Evolutionary conservation across 2,797 vertebrate genomes (phyloP).

Genomic region (Artibeus jamaicensis): DNA sequence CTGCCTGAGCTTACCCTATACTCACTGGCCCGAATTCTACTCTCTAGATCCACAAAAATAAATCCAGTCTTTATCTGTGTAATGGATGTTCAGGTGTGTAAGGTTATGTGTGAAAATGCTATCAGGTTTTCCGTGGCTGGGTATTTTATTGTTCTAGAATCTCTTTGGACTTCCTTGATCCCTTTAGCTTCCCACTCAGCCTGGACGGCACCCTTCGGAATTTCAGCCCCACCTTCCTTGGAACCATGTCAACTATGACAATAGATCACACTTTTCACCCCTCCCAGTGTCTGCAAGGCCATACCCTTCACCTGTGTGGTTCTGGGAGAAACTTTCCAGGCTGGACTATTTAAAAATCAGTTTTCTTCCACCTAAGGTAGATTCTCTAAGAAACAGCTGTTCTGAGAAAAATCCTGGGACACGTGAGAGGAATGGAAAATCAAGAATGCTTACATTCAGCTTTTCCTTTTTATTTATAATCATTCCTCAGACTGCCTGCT

Average conservation of each 20-base stretch:
- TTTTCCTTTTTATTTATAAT: not conserved
- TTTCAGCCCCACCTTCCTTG: not conserved
- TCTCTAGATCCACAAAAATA: not conserved
- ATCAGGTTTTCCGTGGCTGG: not conserved
- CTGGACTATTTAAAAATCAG: not conserved
- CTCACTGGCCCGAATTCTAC: not conserved
- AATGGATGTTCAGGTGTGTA: not conserved
- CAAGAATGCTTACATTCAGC: not conserved
- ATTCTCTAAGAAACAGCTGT: not conserved
- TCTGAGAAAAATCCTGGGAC: not conserved
- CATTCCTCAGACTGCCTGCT: fast-evolving
- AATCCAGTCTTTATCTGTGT: not conserved
- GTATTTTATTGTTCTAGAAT: not conserved
- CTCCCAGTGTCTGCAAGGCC: not conserved
- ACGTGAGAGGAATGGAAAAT: not conserved
- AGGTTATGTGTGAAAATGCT: not conserved
- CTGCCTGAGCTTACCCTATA: not conserved
- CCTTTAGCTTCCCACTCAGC: not conserved
- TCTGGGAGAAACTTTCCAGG: not conserved
- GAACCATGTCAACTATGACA: too few species aligned
- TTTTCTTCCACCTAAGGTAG: not conserved
- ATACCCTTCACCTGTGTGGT: not conserved
- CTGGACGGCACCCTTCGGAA: too few species aligned
- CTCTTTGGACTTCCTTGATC: not conserved
- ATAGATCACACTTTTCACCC: not conserved